Conservation (phyloP, 2,113 vertebrate species). For the Picathartes gymnocephalus region DNA sequence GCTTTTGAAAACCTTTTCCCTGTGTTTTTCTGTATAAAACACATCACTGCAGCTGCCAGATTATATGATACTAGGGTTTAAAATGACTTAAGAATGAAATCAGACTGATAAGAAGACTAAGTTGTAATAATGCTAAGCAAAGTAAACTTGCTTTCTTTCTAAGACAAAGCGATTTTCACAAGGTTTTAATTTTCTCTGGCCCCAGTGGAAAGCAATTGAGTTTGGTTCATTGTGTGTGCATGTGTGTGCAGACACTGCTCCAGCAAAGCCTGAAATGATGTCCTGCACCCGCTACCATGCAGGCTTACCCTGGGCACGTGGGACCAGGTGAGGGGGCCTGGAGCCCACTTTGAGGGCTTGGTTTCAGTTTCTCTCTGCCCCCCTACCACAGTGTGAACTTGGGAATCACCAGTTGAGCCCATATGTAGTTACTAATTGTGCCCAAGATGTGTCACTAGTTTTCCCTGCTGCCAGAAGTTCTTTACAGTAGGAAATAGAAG, state of each 20-base stretch:
- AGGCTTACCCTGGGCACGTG: accelerated
- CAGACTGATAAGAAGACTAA: neutral
- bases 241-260: accelerated
- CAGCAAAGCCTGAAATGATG: accelerated
- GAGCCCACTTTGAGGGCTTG: neutral
- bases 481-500: neutral
- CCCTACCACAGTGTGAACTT: neutral
- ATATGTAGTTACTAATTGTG: neutral
- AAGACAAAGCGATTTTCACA: neutral
- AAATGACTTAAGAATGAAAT: neutral
- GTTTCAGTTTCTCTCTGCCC: neutral
- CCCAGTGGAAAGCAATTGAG: neutral
- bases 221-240: neutral
- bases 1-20: neutral
- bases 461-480: neutral
- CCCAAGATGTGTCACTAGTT: neutral
- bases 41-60: neutral
- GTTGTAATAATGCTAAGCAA: slow-evolving; percentile 4
- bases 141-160: neutral
- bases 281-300: accelerated
- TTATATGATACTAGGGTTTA: slow-evolving; percentile 1
- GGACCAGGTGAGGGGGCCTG: neutral
- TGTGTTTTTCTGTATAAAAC: slow-evolving; percentile 1
- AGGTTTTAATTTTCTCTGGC: neutral
- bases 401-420: neutral